A percentile compares a stretch with the other conserved stretches of the same genome.
phyloP scores from a whole-genome alignment of 2,797 vertebrate species.

The Pangasius krempfi region DNA sequence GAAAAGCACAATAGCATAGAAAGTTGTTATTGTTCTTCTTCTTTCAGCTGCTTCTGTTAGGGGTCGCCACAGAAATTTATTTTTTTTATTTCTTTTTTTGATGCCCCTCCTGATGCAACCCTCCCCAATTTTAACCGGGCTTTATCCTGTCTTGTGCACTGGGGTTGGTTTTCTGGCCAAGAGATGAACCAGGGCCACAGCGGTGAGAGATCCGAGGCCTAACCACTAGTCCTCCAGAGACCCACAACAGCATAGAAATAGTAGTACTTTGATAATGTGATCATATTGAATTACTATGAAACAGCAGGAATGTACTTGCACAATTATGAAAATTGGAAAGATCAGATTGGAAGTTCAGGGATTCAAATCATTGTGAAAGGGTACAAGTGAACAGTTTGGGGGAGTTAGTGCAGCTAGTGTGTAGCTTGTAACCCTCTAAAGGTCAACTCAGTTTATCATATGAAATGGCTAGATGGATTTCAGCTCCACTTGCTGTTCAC shows the following conservation, averaged over 20 bases:
- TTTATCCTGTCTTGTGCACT: too few species aligned
- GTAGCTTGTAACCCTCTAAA: constrained; percentile 2
- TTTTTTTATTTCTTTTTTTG: too few species aligned
- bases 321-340: background rate
- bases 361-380: constrained; percentile 2
- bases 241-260: background rate
- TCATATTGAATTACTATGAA: background rate
- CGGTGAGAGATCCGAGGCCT: too few species aligned
- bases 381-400: background rate
- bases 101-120: too few species aligned
- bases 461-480: constrained; percentile 30
- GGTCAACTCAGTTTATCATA: constrained; percentile 21
- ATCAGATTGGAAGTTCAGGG: background rate
- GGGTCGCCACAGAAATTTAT: too few species aligned
- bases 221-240: too few species aligned
- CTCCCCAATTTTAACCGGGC: too few species aligned
- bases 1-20: background rate
- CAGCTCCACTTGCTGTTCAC: constrained; percentile 1
- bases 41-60: too few species aligned
- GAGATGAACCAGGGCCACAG: too few species aligned
- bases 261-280: background rate
- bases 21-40: background rate
- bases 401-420: background rate
- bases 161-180: too few species aligned
- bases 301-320: background rate